phyloP scores from a whole-genome alignment of 92 coral and sea anemone species.

The Phenganax stokvisi region DNA sequence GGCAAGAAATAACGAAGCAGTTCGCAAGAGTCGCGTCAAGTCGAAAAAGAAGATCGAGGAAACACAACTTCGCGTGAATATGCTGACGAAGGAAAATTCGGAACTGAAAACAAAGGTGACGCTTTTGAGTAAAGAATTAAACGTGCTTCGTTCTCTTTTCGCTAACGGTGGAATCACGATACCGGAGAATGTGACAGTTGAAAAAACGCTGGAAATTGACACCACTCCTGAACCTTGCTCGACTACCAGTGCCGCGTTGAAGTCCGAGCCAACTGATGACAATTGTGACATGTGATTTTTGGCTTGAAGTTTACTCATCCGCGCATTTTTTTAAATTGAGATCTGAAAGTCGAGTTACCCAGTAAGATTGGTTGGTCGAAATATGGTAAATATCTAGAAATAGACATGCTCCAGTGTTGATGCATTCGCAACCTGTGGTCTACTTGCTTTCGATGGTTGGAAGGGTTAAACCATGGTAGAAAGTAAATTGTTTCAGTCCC shows the following conservation, averaged over 20 bases:
- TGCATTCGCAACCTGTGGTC: not conserved
- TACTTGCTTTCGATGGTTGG: not conserved
- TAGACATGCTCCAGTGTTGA: not conserved
- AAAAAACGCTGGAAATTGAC: slow-evolving; percentile 47
- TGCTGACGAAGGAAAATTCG: slow-evolving; percentile 76
- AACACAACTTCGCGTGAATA: slow-evolving; percentile 69
- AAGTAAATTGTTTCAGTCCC: too few relatives aligned
- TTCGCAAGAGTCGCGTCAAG: slow-evolving; percentile 92
- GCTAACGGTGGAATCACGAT: slow-evolving; percentile 82
- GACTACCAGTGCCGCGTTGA: slow-evolving; percentile 5
- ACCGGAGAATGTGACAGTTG: slow-evolving; percentile 65
- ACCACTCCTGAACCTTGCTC: slow-evolving; percentile 30
- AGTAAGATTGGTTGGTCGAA: too few relatives aligned
- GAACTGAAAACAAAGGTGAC: slow-evolving; percentile 83
- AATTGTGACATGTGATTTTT: not conserved
- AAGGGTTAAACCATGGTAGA: too few relatives aligned
- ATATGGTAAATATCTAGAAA: not conserved
- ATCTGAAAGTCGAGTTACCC: not conserved
- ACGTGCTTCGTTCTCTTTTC: slow-evolving; percentile 87
- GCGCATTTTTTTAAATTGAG: not conserved
- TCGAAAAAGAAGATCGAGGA: slow-evolving; percentile 92
- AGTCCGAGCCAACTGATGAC: slow-evolving; percentile 26
- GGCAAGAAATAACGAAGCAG: slow-evolving; percentile 90
- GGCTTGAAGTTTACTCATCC: not conserved
- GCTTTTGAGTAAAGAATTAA: slow-evolving; percentile 87